Percentiles rank a stretch among this genome's conserved stretches.
These are phyloP conservation scores for Tursiops truncatus DNA, from an alignment of 2,113 vertebrate genomes.

Conservation along the genomic window DNA sequence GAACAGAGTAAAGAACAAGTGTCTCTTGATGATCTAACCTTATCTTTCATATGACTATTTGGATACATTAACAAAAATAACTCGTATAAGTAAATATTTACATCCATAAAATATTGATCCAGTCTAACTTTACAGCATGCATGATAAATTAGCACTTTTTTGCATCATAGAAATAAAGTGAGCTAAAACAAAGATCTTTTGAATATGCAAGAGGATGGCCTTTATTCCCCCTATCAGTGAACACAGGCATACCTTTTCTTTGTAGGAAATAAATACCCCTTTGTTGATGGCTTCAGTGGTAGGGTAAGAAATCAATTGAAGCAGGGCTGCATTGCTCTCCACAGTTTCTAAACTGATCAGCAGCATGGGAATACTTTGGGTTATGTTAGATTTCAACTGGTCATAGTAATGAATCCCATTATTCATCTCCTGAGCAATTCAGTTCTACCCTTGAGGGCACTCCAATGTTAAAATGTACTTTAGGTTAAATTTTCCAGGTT, in stretches of 20 bases:
- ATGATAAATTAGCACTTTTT: background rate
- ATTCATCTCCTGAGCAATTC: constrained; percentile 58
- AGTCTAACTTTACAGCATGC: background rate
- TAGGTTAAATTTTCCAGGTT: constrained; percentile 59
- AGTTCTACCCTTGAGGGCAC: constrained; percentile 43
- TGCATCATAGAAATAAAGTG: background rate
- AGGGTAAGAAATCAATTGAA: constrained; percentile 2
- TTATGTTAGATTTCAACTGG: constrained; percentile 56
- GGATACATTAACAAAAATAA: background rate
- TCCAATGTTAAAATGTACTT: constrained; percentile 52
- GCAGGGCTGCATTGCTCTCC: background rate
- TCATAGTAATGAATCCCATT: constrained; percentile 62
- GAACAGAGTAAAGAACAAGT: background rate
- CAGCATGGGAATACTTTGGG: background rate
- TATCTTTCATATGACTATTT: background rate
- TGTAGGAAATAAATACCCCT: background rate
- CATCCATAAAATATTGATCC: background rate
- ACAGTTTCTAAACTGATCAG: constrained; percentile 4
- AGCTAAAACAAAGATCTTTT: background rate
- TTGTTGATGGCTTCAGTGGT: background rate
- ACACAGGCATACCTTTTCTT: background rate
- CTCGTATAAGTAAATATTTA: background rate
- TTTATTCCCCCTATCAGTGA: background rate
- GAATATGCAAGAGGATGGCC: background rate
- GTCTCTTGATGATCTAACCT: background rate